Conservation (phyloP, 1,140 invertebrate species). For the Eurosta solidaginis region DNA sequence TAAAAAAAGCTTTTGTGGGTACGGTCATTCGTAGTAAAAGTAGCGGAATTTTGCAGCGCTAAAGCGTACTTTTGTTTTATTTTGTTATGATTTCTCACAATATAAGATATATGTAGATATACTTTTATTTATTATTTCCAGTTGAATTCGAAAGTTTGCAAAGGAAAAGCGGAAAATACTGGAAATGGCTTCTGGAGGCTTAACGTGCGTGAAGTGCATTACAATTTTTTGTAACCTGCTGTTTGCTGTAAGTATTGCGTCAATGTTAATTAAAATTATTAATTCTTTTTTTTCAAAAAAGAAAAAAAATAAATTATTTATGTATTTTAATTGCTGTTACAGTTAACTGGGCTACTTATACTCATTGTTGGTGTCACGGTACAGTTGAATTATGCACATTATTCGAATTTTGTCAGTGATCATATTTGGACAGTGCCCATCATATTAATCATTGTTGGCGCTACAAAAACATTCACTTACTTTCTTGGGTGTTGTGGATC, state of each 20-base stretch:
- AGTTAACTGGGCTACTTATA: constrained; percentile 78
- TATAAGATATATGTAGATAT: neutral
- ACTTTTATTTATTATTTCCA: neutral
- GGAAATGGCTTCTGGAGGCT: constrained; percentile 68
- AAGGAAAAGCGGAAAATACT: neutral
- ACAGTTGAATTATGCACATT: constrained; percentile 69
- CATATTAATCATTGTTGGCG: constrained; percentile 80
- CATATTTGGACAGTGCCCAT: constrained; percentile 75
- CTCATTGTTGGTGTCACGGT: constrained; percentile 73
- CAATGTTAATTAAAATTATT: constrained; percentile 14
- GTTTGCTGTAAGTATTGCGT: constrained; percentile 75
- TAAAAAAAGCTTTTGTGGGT: neutral
- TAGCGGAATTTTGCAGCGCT: neutral
- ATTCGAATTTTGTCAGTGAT: constrained; percentile 69
- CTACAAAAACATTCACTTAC: constrained; percentile 81
- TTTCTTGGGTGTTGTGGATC: constrained; percentile 91
- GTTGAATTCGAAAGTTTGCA: neutral
- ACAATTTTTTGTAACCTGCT: constrained; percentile 83
- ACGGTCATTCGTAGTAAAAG: neutral
- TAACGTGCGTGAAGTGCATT: constrained; percentile 80
- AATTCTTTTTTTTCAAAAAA: neutral
- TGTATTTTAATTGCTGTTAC: constrained; percentile 52
- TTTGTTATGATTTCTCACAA: neutral
- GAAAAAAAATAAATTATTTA: neutral
- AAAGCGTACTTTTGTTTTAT: neutral